These are phyloP conservation scores for Flexamia atlantica DNA, from an alignment of 2,888 invertebrate species.

Conservation along the genomic window DNA sequence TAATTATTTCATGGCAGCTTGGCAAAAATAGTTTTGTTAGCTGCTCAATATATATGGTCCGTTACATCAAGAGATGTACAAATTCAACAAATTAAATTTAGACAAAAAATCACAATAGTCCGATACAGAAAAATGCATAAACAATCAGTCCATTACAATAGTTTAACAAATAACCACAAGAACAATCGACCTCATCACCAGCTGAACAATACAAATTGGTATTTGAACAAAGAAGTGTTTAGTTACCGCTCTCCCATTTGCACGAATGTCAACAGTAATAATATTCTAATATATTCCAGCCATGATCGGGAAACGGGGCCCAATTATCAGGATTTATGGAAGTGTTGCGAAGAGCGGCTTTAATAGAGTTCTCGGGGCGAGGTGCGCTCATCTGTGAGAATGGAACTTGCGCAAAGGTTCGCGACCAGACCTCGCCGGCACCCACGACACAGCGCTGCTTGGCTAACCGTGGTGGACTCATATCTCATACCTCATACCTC, in stretches of 20 bases:
- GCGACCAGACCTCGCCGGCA: background rate
- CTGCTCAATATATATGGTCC: no score
- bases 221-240: background rate
- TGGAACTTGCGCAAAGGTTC: background rate
- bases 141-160: no score
- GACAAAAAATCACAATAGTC: no score
- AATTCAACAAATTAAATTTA: no score
- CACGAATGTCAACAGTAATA: conserved; percentile 12
- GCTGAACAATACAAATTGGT: background rate
- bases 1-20: no score
- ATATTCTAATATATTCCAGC: conserved; percentile 23
- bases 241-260: background rate
- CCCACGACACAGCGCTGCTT: background rate
- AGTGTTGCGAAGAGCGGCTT: conserved; percentile 22
- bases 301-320: background rate
- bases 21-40: no score
- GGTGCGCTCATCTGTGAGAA: conserved; percentile 10
- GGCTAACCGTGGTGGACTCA: background rate
- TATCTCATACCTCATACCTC: no score
- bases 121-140: no score
- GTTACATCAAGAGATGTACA: no score
- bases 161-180: background rate
- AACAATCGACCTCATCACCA: background rate
- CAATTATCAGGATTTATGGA: conserved; percentile 33
- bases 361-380: conserved; percentile 35